Conservation (phyloP, 2,797 vertebrate species). For the Enteromius anoplus region DNA sequence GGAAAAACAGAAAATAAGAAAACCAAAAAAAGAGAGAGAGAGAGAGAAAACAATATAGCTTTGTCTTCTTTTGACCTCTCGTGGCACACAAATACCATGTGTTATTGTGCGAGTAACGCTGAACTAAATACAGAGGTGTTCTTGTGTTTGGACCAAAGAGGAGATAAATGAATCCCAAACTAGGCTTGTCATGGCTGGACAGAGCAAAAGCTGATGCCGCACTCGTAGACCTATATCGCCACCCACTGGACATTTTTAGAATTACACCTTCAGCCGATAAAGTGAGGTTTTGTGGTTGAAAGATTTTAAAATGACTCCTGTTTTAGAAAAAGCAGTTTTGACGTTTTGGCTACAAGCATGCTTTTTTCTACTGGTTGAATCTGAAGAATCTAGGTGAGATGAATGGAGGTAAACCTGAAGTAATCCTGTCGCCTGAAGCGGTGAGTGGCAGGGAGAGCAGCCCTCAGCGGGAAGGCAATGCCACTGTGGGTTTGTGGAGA, state of each 20-base stretch:
- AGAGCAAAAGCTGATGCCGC: constrained; percentile 1
- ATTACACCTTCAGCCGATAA: constrained; percentile 19
- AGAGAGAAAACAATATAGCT: constrained; percentile 68
- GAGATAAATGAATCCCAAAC: constrained; percentile 80
- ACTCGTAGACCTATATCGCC: constrained; percentile 75
- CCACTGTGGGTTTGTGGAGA: constrained; percentile 40
- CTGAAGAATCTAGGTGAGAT: background rate
- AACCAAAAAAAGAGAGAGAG: constrained; percentile 54
- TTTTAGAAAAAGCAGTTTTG: background rate
- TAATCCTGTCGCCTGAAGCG: constrained; percentile 6
- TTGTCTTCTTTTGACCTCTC: constrained; percentile 55
- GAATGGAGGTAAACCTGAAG: background rate
- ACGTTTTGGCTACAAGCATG: background rate
- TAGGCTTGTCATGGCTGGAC: constrained; percentile 71
- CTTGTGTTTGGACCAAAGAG: constrained; percentile 69
- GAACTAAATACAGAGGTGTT: constrained; percentile 77
- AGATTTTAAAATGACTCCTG: background rate
- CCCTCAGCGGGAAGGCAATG: constrained; percentile 39
- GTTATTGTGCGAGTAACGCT: constrained; percentile 71
- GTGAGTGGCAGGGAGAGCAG: constrained; percentile 37
- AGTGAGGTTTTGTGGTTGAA: background rate
- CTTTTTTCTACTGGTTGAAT: background rate
- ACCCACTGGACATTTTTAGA: constrained; percentile 66
- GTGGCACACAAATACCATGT: constrained; percentile 53
- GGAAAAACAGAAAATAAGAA: constrained; percentile 40